Conservation (phyloP, 2,113 vertebrate genomes). For the Coreoperca whiteheadi region DNA sequence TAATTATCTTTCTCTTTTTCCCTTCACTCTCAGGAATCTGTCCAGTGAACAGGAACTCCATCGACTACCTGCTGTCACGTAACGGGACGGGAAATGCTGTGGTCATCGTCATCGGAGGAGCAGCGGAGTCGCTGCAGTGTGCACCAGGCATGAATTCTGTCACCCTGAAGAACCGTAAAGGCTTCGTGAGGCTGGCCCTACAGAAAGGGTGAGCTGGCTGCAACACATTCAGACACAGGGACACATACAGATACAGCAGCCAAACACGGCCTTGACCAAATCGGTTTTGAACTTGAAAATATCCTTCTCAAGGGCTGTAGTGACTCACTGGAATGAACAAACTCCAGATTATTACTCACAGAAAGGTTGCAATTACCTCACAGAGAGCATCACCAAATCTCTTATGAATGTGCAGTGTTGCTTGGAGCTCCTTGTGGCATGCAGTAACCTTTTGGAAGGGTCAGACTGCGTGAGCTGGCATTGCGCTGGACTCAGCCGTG, state of each 20-base stretch:
- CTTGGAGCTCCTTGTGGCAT: conserved; percentile 4
- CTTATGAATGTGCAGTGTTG: conserved; percentile 38
- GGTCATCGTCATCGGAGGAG: conserved; percentile 94
- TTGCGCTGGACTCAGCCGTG: not conserved
- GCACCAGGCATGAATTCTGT: conserved; percentile 90
- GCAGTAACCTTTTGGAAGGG: conserved; percentile 8
- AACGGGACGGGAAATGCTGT: conserved; percentile 94
- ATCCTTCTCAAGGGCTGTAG: not conserved
- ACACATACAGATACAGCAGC: not conserved
- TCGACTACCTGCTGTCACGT: conserved; percentile 93
- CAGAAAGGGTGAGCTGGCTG: conserved; percentile 88
- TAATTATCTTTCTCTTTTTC: not conserved
- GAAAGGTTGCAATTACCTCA: conserved; percentile 36
- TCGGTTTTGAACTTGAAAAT: conserved; percentile 25
- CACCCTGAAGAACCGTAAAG: conserved; percentile 91
- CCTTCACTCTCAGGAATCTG: conserved; percentile 90
- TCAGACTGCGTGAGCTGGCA: conserved; percentile 6
- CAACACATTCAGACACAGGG: conserved; percentile 10
- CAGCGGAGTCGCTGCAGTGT: conserved; percentile 94
- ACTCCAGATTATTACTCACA: conserved; percentile 23
- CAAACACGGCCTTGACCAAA: conserved; percentile 10
- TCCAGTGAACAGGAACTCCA: conserved; percentile 94
- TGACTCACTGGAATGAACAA: conserved; percentile 24
- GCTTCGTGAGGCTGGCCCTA: conserved; percentile 93
- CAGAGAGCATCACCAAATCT: conserved; percentile 16